Evolutionary conservation across 2,797 vertebrate species (phyloP).

Genomic region (Luscinia megarhynchos): DNA sequence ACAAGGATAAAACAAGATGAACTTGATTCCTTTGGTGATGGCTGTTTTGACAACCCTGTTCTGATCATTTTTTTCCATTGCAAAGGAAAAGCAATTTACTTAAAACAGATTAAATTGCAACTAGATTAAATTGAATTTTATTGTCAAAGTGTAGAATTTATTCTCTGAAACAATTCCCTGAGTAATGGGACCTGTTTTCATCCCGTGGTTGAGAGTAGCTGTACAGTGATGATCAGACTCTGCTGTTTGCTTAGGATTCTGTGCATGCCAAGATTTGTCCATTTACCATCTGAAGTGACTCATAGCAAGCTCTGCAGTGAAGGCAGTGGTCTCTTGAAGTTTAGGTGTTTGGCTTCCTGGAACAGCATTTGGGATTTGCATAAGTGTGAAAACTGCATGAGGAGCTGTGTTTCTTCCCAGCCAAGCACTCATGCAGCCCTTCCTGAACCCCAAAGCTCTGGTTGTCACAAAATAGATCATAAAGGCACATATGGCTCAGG

Average conservation of each 20-base stretch:
- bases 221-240: background rate
- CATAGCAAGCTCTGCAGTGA: background rate
- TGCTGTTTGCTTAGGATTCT: background rate
- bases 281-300: background rate
- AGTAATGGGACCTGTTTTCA: background rate
- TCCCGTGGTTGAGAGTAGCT: background rate
- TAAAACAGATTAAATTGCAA: slow-evolving; percentile 12
- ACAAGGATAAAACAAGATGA: background rate
- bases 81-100: slow-evolving; percentile 28
- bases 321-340: background rate
- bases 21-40: background rate
- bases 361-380: background rate
- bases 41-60: slow-evolving; percentile 11
- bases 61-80: background rate
- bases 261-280: background rate
- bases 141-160: slow-evolving; percentile 5
- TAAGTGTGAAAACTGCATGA: background rate
- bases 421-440: background rate
- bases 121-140: slow-evolving; percentile 22
- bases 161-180: background rate
- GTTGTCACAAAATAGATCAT: background rate
- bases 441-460: background rate
- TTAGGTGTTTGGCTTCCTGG: background rate
- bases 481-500: background rate
- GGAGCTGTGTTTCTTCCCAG: background rate